A percentile compares a stretch with the other conserved stretches of the same genome.
Conservation (phyloP, 2,888 invertebrate species). For the Sesia bembeciformis region DNA sequence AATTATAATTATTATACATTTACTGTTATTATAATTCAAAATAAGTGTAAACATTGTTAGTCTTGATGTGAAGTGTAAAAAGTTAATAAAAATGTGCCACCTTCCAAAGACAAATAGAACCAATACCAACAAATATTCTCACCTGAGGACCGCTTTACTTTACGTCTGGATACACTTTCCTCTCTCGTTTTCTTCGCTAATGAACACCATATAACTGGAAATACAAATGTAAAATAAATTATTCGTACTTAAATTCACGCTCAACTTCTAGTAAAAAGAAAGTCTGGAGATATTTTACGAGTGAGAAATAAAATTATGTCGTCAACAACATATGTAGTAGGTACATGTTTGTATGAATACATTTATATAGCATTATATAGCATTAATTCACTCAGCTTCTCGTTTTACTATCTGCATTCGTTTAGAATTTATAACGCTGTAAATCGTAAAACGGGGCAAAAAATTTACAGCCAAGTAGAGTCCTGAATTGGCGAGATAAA, state of each 20-base stretch:
- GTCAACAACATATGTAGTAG: slow-evolving; percentile 6
- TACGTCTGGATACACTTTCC: slow-evolving; percentile 43
- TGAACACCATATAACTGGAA: slow-evolving; percentile 56
- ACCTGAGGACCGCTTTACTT: slow-evolving; percentile 59
- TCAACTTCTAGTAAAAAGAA: neutral
- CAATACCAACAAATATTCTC: no score
- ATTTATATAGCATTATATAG: no score
- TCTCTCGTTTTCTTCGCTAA: slow-evolving; percentile 41
- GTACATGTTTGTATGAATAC: no score
- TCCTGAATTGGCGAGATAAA: slow-evolving; percentile 44
- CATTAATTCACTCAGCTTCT: slow-evolving; percentile 54
- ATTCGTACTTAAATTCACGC: slow-evolving; percentile 7
- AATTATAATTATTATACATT: no score
- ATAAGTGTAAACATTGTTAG: no score
- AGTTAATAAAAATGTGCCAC: no score
- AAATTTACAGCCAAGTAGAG: slow-evolving; percentile 49
- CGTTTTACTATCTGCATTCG: slow-evolving; percentile 56
- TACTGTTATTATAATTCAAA: no score
- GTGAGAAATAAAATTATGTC: slow-evolving; percentile 19
- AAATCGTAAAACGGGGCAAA: slow-evolving; percentile 55
- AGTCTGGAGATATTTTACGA: slow-evolving; percentile 5
- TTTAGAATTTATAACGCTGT: slow-evolving; percentile 60
- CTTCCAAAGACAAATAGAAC: slow-evolving; percentile 3
- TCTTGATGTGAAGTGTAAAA: no score
- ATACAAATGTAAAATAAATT: slow-evolving; percentile 24